Base-by-base conservation (phyloP, 2,888 invertebrate species). In the Drosophila flavopinicola region DNA sequence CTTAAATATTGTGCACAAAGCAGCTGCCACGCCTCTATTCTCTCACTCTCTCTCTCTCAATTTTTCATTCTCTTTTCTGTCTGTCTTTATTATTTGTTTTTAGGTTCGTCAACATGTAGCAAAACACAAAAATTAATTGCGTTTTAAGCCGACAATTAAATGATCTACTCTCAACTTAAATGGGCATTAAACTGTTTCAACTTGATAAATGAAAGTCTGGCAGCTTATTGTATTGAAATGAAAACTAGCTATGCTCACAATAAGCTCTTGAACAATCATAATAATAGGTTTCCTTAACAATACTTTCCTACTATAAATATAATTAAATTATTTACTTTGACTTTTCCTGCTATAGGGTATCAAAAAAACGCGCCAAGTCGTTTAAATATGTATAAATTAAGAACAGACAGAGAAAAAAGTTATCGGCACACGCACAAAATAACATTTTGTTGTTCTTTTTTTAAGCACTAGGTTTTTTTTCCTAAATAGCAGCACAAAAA, bases 341-440 rank as follows among this genome's bases (percentile, higher is more conserved):
- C 33, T 15, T 0, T 20, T 0, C 10, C 1, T 1, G 6, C 4
- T 7, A 10, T 13, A 53, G 52, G 11, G 61, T 30, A 54, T 37
- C 1, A 7, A 11, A 35, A 24, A 44, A 70, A 42, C 38, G 20
- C 39, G 51, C 13, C 32, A 49, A 49, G 41, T 9, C 32, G 32
- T 44, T 60, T 49, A 53, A 66, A 56, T 38, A 38, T 54, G 32
- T 29, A 54, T 66, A 71, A 71, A 63, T 63, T 68, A 52, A 45
- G 10, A 52, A 42, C 11, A 37, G 42, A 32, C 29, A 39, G 7
- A 11, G 15, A 32, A 35, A 32, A 30, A 11, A n/a, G n/a, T n/a
- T n/a, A n/a, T n/a, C n/a, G n/a, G n/a, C n/a, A n/a, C 68, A 64
- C 53, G 68, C 73, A 65, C 65, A 68, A 65, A 65, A 68, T 45